Evolutionary conservation across 2,797 vertebrate genomes (phyloP).

Genomic region (Gadopsis marmoratus): DNA sequence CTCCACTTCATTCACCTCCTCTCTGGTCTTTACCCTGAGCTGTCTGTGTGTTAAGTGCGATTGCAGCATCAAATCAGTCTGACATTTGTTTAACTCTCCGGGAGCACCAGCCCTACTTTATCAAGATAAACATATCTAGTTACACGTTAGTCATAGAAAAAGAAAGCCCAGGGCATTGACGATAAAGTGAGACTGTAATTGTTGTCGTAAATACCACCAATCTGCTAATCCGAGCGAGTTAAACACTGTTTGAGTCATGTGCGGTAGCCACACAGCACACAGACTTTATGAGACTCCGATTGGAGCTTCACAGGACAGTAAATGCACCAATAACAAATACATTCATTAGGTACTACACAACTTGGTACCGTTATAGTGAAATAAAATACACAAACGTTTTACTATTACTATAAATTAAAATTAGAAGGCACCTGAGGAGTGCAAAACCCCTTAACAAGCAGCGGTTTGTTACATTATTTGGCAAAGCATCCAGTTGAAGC

Average conservation of each 20-base stretch:
- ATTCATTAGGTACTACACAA: slow-evolving; percentile 57
- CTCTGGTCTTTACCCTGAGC: slow-evolving; percentile 33
- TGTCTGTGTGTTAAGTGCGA: slow-evolving; percentile 6
- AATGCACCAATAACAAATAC: slow-evolving; percentile 61
- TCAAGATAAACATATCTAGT: background rate
- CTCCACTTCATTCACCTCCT: slow-evolving; percentile 10
- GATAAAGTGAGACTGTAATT: background rate
- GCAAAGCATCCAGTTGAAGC: background rate
- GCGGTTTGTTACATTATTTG: background rate
- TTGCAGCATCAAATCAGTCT: slow-evolving; percentile 13
- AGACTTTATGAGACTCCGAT: slow-evolving; percentile 16
- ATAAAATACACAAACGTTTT: slow-evolving; percentile 20
- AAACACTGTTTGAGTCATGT: background rate
- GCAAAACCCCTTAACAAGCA: slow-evolving; percentile 17
- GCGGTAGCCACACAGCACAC: slow-evolving; percentile 5
- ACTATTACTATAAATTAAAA: slow-evolving; percentile 11
- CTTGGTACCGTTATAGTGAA: slow-evolving; percentile 10
- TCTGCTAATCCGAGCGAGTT: background rate
- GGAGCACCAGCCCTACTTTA: background rate
- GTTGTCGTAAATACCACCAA: background rate
- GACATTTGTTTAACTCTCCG: background rate
- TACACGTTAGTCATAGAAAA: background rate
- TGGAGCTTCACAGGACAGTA: slow-evolving; percentile 22
- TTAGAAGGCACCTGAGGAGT: slow-evolving; percentile 19
- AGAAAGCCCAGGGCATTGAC: background rate